Base-by-base conservation (phyloP, 2,113 vertebrate genomes). In the Sorex araneus region DNA sequence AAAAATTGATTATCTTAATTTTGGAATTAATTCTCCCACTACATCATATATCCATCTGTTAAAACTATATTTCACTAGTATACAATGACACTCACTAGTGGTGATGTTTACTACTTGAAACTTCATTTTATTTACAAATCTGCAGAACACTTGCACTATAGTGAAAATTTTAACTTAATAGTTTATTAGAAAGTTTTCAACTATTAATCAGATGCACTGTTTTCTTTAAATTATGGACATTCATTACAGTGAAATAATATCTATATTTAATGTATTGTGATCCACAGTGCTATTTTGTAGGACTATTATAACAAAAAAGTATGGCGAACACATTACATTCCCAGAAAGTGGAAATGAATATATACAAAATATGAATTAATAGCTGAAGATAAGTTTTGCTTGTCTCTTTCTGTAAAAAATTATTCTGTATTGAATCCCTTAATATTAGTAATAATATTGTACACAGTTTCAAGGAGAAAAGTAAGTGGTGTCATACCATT, bases 261-360 rank as follows among this genome's bases (percentile, higher is more conserved):
- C 86, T 77, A 23, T 60, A 86, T 32, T 90, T 77, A 85, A 43
- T 82, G 12, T 79, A 11, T 50, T 94, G n/a, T 77, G 28, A 96
- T 64, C 94, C 79, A 93, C 57, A 90, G 7, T 89, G 88, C 50
- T 95, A 97, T 87, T 94, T 90, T 76, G 95, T 86, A 90, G 21
- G 93, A 96, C 64, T 86, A 95, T 50, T 92, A 57, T 54, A 90
- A 0, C 13, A 19, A 70, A 96, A 95, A 95, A 87, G 5, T 81
- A 50, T 54, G 75, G 2, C 84, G 69, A 16, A 3, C 8, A 27
- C 67, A 28, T 57, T 57, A 21, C 34, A 36, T 74, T 69, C 13
- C 25, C 87, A 80, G 89, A 94, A 78, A 3, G 28, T 71, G 43
- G 78, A 81, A 10, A 60, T 60, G 78, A 34, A 74, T 25, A 40